phyloP scores from a whole-genome alignment of 2,113 vertebrate species.

The Pipa parva region DNA sequence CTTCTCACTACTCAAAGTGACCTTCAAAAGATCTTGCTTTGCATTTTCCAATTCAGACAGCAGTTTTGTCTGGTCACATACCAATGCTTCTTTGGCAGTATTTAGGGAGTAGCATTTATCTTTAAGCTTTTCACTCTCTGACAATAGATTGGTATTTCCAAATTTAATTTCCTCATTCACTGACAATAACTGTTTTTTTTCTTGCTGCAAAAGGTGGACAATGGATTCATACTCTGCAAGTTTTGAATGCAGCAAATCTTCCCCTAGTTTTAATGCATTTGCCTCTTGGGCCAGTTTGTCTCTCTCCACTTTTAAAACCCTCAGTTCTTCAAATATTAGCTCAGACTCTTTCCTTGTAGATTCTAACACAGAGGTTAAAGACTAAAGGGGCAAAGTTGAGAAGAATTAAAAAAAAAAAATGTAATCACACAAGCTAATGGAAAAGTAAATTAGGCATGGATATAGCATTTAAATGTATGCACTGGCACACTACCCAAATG shows the following conservation, averaged over 20 bases:
- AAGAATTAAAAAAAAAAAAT: conserved; percentile 67
- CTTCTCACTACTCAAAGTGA: conserved; percentile 58
- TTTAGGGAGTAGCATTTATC: conserved; percentile 54
- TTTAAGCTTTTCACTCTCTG: conserved; percentile 64
- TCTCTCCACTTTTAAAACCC: conserved; percentile 76
- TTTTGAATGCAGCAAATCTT: conserved; percentile 64
- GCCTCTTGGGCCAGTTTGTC: conserved; percentile 70
- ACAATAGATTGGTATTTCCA: conserved; percentile 58
- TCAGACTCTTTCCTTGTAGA: conserved; percentile 83
- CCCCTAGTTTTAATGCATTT: conserved; percentile 69
- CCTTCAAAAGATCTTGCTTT: conserved; percentile 58
- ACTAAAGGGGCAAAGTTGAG: conserved; percentile 78
- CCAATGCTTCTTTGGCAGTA: conserved; percentile 53
- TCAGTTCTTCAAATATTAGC: conserved; percentile 79
- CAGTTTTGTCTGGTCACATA: conserved; percentile 57
- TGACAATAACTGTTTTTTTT: conserved; percentile 59
- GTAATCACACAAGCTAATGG: conserved; percentile 66
- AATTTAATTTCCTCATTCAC: conserved; percentile 64
- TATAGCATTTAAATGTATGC: conserved; percentile 13
- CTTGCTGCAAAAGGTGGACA: conserved; percentile 59
- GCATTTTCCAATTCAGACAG: conserved; percentile 56
- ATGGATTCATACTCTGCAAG: conserved; percentile 66
- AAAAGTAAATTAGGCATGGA: conserved; percentile 48
- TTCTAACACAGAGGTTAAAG: conserved; percentile 86
- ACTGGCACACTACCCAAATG: conserved; percentile 4